Evolutionary conservation across 2,888 invertebrate species (phyloP).

Genomic region (Herminia tarsipennalis): DNA sequence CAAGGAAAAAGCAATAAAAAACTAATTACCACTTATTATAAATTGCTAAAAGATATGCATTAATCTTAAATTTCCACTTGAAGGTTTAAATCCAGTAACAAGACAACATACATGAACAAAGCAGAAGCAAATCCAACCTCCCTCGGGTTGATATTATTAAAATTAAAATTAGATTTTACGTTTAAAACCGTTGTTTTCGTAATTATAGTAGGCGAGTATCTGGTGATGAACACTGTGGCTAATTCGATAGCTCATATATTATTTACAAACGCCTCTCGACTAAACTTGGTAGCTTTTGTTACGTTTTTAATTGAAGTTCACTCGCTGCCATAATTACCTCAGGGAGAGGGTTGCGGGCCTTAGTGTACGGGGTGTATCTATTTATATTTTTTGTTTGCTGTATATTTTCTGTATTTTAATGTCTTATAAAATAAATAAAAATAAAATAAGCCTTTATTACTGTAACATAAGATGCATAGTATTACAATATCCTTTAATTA

Average conservation of each 20-base stretch:
- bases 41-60: background rate
- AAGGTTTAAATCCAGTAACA: background rate
- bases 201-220: conserved; percentile 65
- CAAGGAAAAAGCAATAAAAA: too few species aligned
- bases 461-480: too few species aligned
- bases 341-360: conserved; percentile 73
- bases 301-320: conserved; percentile 83
- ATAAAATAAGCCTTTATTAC: too few species aligned
- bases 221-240: conserved; percentile 55
- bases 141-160: conserved; percentile 72
- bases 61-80: background rate
- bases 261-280: conserved; percentile 74
- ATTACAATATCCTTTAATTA: too few species aligned
- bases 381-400: conserved; percentile 26
- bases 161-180: conserved; percentile 81
- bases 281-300: conserved; percentile 80
- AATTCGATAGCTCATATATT: conserved; percentile 79
- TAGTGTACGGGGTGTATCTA: conserved; percentile 51
- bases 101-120: background rate
- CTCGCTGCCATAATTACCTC: conserved; percentile 81
- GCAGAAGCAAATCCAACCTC: conserved; percentile 32
- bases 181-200: conserved; percentile 68
- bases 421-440: too few species aligned
- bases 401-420: too few species aligned
- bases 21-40: too few species aligned